Base-by-base conservation (phyloP, 2,113 vertebrate genomes). In the Toxotes chatareus region DNA sequence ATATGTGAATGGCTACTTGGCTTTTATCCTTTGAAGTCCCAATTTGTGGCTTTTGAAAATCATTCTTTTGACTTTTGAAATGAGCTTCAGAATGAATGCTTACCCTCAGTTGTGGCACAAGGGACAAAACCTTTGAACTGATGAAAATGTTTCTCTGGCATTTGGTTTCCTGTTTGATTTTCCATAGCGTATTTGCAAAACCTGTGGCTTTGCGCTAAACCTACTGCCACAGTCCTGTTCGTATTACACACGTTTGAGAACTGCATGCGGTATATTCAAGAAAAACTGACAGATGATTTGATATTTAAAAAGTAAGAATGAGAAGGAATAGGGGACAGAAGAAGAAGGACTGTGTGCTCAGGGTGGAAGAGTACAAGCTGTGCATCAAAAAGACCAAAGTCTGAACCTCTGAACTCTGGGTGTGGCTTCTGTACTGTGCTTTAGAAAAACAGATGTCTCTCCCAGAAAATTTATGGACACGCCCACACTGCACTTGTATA, bases 381-480 rank as follows among this genome's bases (percentile, higher is more conserved):
- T 73, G 76, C 79, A 91, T 90, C 83, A 88, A 90, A 92, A 59
- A 64, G 44, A 84, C 79, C 63, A 86, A 74, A 87, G 57, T 10
- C 79, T 90, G 83, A 90, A 90, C 90, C 78, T 89, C 82, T 90
- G 87, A 93, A 90, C 91, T 69, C 76, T 85, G 91, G 93, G 91
- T 91, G 93, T 88, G 92, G 85, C 92, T 76, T 86, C 85, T 86
- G 86, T 80, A 59, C 90, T 73, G 85, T 56, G 86, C 86, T 91
- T 86, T 82, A 77, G 57, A 90, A 92, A 93, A 90, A 90, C 90
- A 91, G 91, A 93, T 91, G 92, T 85, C 82, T 86, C 86, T 82
- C 69, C 85, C 80, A 64, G 83, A 78, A 87, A 83, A 82, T 79
- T 79, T 63, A 85, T 70, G 71, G 80, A 80, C 82, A 91, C 87